Evolutionary conservation across 1,140 invertebrate species (phyloP).

Genomic region (Heliothis subflexa): DNA sequence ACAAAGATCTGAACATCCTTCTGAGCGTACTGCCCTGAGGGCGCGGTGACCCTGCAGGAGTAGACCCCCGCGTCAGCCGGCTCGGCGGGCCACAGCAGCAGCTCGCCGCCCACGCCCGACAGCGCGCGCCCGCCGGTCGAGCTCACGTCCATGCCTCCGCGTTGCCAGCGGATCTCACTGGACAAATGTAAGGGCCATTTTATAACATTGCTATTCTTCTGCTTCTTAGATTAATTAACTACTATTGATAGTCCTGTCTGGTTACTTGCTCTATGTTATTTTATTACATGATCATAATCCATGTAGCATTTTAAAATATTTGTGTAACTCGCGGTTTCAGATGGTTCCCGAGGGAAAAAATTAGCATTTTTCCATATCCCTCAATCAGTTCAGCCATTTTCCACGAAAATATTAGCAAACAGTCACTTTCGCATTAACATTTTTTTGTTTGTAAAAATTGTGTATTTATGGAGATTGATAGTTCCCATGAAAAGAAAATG

Average conservation of each 20-base stretch:
- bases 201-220: background rate
- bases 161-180: constrained; percentile 80
- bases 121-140: constrained; percentile 54
- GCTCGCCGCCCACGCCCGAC: constrained; percentile 64
- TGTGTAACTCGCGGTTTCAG: too few relatives aligned
- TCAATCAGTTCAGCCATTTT: too few relatives aligned
- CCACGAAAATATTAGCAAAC: too few relatives aligned
- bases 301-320: too few relatives aligned
- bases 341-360: too few relatives aligned
- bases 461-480: background rate
- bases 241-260: too few relatives aligned
- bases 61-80: constrained; percentile 90
- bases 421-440: background rate
- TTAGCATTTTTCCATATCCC: too few relatives aligned
- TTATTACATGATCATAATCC: too few relatives aligned
- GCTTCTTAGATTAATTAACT: too few relatives aligned
- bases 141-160: constrained; percentile 65
- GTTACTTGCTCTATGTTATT: too few relatives aligned
- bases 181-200: background rate
- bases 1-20: constrained; percentile 91
- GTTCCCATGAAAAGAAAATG: background rate
- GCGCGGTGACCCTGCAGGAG: constrained; percentile 92
- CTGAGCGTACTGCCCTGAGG: constrained; percentile 91
- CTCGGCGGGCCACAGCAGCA: constrained; percentile 88
- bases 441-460: background rate